Percentiles rank a stretch among this genome's conserved stretches.
Evolutionary conservation across 1,140 invertebrate genomes (phyloP).

Genomic region (Hycleus phaleratus): DNA sequence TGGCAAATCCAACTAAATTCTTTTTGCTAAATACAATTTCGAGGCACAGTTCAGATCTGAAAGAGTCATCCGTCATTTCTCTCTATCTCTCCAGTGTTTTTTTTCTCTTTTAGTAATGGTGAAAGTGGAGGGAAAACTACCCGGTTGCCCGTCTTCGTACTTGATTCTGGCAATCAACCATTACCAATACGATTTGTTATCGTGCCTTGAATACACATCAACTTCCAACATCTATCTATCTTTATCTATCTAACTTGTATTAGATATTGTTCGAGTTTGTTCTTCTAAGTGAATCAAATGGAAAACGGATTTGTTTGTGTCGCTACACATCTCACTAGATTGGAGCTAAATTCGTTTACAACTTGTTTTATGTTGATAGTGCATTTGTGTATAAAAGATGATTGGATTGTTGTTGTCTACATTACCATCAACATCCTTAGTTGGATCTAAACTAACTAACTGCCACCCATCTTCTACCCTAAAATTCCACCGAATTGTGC

Average conservation of each 20-base stretch:
- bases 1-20: too few relatives aligned
- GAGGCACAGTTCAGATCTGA: too few relatives aligned
- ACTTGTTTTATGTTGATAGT: background rate
- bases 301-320: conserved; percentile 16
- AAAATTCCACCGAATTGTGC: background rate
- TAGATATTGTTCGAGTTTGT: too few relatives aligned
- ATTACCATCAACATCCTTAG: too few relatives aligned
- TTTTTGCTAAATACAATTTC: too few relatives aligned
- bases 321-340: conserved; percentile 9
- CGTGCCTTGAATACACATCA: conserved; percentile 16
- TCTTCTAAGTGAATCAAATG: conserved; percentile 1
- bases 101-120: too few relatives aligned
- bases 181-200: conserved; percentile 16
- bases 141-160: conserved; percentile 2
- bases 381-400: background rate
- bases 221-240: background rate
- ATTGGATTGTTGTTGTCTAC: conserved; percentile 4
- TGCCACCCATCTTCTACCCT: background rate
- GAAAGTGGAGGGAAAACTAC: too few relatives aligned
- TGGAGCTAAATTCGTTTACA: conserved; percentile 8
- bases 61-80: too few relatives aligned
- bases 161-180: conserved; percentile 17
- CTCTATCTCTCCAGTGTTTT: too few relatives aligned
- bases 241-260: too few relatives aligned
- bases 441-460: conserved; percentile 2